Evolutionary conservation across 2,888 invertebrate genomes (phyloP).

Genomic region (Lutraria lutraria): DNA sequence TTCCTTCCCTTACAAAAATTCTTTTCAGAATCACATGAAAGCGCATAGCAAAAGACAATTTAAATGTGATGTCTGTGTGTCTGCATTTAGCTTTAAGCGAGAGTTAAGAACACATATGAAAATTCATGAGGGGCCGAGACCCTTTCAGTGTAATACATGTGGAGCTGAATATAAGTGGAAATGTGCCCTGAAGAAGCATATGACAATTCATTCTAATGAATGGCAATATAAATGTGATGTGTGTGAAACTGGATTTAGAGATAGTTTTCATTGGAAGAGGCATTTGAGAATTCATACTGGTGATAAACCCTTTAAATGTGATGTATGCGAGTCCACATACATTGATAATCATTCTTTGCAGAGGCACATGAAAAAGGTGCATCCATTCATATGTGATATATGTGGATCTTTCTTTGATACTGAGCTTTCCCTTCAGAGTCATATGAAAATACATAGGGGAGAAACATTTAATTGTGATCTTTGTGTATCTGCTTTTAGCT

Average conservation of each 20-base stretch:
- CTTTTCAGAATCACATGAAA: too few species aligned
- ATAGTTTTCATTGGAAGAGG: neutral
- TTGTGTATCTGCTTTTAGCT: neutral
- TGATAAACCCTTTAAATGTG: too few species aligned
- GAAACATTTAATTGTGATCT: neutral
- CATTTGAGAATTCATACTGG: too few species aligned
- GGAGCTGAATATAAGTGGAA: neutral
- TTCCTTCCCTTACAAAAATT: too few species aligned
- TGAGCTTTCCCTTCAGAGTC: neutral
- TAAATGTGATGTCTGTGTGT: neutral
- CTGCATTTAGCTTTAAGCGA: neutral
- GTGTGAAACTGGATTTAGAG: neutral
- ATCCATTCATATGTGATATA: too few species aligned
- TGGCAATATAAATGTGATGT: neutral
- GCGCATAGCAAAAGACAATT: neutral
- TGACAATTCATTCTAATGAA: neutral
- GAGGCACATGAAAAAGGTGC: too few species aligned
- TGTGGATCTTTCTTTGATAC: too few species aligned
- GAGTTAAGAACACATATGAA: neutral
- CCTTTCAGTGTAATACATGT: neutral
- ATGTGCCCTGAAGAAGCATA: neutral
- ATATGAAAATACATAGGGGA: neutral
- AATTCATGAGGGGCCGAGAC: neutral
- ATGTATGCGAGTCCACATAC: too few species aligned
- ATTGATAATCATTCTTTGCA: too few species aligned